These are phyloP conservation scores for Cranoglanis bouderius DNA, from an alignment of 2,113 vertebrate species.

Conservation along the genomic window DNA sequence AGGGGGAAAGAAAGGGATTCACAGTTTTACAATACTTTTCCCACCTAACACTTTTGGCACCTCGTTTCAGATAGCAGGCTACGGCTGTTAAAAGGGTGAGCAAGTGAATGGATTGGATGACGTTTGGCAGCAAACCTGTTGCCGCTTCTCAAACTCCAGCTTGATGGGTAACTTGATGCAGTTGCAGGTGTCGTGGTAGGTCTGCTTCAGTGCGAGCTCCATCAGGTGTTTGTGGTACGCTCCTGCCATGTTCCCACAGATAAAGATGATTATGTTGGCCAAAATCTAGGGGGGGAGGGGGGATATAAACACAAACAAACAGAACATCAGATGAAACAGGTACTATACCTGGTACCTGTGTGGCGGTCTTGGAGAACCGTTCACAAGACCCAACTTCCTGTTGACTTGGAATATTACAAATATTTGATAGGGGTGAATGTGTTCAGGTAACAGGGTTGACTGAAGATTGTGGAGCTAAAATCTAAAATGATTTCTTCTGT, in stretches of 20 bases:
- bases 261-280: slow-evolving; percentile 94
- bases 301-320: slow-evolving; percentile 27
- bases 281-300: slow-evolving; percentile 78
- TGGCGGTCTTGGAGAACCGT: background rate
- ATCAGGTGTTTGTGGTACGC: slow-evolving; percentile 97
- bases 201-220: slow-evolving; percentile 92
- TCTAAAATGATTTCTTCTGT: too few species aligned
- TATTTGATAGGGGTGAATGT: too few species aligned
- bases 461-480: too few species aligned
- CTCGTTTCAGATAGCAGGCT: background rate
- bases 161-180: slow-evolving; percentile 98
- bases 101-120: background rate
- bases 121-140: slow-evolving; percentile 80
- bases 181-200: slow-evolving; percentile 95
- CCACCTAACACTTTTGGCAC: background rate
- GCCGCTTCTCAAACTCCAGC: slow-evolving; percentile 94
- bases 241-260: slow-evolving; percentile 94
- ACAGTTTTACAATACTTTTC: background rate
- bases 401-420: too few species aligned
- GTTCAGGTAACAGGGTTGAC: too few species aligned
- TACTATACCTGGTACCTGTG: background rate
- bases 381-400: background rate
- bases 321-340: background rate
- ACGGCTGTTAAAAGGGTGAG: background rate
- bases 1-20: background rate